Evolutionary conservation across 2,113 vertebrate genomes (phyloP).

Genomic region (Pampusana beccarii): DNA sequence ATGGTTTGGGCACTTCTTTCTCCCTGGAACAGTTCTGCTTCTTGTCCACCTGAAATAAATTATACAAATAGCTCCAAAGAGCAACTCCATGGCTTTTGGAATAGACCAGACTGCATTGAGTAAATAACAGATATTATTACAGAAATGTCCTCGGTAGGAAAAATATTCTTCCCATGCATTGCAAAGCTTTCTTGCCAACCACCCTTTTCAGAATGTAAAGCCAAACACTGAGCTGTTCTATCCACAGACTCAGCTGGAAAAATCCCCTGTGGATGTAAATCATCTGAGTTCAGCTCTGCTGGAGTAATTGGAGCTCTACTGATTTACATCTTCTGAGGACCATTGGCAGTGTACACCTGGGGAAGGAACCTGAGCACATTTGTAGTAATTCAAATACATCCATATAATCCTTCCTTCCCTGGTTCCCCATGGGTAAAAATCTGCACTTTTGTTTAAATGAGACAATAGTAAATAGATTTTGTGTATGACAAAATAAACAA

Average conservation of each 20-base stretch:
- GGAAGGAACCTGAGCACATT: background rate
- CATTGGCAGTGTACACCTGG: background rate
- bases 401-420: background rate
- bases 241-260: background rate
- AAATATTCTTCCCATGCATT: background rate
- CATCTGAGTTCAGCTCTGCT: background rate
- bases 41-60: conserved; percentile 5
- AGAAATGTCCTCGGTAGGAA: background rate
- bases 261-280: background rate
- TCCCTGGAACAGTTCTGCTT: background rate
- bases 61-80: background rate
- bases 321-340: background rate
- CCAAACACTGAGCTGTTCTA: background rate
- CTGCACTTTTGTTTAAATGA: background rate
- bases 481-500: background rate
- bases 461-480: background rate
- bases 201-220: background rate
- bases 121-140: conserved; percentile 27
- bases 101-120: background rate
- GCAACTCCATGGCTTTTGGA: background rate
- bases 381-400: background rate
- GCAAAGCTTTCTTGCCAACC: background rate
- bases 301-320: background rate
- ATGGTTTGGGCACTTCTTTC: background rate
- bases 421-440: background rate